These are phyloP conservation scores for Sorex maritimensis DNA, from an alignment of 2,797 vertebrate genomes.

Conservation along the genomic window DNA sequence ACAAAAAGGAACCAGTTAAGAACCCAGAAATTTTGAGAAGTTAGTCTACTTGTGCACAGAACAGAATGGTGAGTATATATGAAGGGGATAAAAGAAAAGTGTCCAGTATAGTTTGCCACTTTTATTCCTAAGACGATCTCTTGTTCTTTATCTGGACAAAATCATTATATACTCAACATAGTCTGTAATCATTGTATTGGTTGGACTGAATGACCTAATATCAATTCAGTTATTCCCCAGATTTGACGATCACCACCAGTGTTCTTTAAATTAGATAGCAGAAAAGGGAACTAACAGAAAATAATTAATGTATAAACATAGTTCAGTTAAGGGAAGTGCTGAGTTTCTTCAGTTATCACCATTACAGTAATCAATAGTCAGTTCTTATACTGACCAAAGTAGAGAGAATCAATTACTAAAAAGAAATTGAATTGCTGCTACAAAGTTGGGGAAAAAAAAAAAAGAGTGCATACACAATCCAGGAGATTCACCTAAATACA, in stretches of 20 bases:
- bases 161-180: neutral
- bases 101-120: neutral
- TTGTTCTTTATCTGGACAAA: neutral
- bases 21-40: neutral
- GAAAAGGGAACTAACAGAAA: neutral
- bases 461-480: neutral
- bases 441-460: neutral
- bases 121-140: neutral
- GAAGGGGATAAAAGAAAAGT: neutral
- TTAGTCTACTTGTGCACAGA: neutral
- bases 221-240: neutral
- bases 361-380: neutral
- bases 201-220: neutral
- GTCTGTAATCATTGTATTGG: neutral
- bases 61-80: neutral
- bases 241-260: neutral
- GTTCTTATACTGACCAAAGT: neutral
- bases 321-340: neutral
- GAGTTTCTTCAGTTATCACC: neutral
- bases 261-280: neutral
- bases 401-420: too few species aligned
- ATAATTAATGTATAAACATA: neutral
- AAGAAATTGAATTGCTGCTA: neutral
- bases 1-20: neutral
- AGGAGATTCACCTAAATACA: neutral